A percentile compares a stretch with the other conserved stretches of the same genome.
phyloP scores from a whole-genome alignment of 2,888 invertebrate genomes.

The Meloe dianella region DNA sequence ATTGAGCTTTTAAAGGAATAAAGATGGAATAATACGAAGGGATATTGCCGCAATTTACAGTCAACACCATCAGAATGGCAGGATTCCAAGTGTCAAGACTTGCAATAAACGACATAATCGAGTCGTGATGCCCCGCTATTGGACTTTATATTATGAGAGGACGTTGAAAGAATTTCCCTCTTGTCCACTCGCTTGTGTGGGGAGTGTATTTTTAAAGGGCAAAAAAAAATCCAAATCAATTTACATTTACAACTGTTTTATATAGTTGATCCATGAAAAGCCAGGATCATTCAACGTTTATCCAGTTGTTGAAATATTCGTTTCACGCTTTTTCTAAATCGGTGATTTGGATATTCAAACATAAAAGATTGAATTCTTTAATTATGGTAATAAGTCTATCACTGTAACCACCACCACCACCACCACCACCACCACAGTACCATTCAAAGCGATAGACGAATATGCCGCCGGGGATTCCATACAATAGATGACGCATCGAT shows the following conservation, averaged over 20 bases:
- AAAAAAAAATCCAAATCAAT: too few relatives aligned
- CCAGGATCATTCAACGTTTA: too few relatives aligned
- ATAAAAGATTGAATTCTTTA: too few relatives aligned
- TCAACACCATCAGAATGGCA: conserved; percentile 19
- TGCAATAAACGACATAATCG: conserved; percentile 37
- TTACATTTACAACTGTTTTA: too few relatives aligned
- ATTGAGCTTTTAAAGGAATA: not conserved
- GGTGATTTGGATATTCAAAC: too few relatives aligned
- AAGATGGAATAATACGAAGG: conserved; percentile 22
- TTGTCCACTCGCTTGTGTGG: too few relatives aligned
- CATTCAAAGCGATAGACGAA: conserved; percentile 44
- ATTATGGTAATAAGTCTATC: too few relatives aligned
- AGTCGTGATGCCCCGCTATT: conserved; percentile 38
- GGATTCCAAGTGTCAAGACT: conserved; percentile 31
- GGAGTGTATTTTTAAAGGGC: too few relatives aligned
- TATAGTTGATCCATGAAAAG: too few relatives aligned
- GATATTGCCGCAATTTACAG: conserved; percentile 30
- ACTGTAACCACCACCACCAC: conserved; percentile 16
- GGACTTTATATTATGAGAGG: conserved; percentile 22
- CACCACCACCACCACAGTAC: conserved; percentile 23
- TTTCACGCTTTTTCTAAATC: too few relatives aligned
- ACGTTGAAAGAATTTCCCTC: too few relatives aligned
- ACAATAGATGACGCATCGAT: conserved; percentile 56
- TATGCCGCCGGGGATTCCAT: conserved; percentile 48
- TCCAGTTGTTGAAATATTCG: too few relatives aligned